A percentile compares a stretch with the other conserved stretches of the same genome.
phyloP scores from a whole-genome alignment of 2,113 vertebrate species.

The Datnioides undecimradiatus region DNA sequence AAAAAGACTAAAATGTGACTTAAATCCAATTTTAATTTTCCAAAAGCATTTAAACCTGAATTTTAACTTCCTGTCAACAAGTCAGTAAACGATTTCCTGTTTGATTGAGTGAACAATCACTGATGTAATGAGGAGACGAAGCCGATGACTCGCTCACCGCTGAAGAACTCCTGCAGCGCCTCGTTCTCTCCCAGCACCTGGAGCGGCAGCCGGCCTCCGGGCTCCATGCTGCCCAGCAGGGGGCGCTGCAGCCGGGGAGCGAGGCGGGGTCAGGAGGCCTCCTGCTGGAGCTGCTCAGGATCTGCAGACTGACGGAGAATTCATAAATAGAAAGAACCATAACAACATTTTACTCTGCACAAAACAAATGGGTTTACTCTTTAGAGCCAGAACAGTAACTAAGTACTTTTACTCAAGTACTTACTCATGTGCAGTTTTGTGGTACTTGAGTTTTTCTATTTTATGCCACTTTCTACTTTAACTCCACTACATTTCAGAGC shows the following conservation, averaged over 20 bases:
- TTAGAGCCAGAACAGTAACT: too few relatives aligned
- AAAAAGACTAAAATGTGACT: too few relatives aligned
- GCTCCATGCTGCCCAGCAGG: conserved; percentile 67
- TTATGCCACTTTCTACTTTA: too few relatives aligned
- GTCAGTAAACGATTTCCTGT: too few relatives aligned
- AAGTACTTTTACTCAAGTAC: too few relatives aligned
- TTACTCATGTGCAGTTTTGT: too few relatives aligned
- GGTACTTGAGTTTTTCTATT: too few relatives aligned
- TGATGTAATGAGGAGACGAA: background rate
- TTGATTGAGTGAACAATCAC: background rate
- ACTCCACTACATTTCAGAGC: too few relatives aligned
- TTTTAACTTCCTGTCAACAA: too few relatives aligned
- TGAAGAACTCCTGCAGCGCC: conserved; percentile 93
- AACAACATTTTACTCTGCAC: background rate
- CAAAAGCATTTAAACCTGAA: too few relatives aligned
- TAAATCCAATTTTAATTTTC: too few relatives aligned
- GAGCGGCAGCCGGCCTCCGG: conserved; percentile 60
- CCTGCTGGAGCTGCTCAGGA: background rate
- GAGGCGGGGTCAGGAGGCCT: background rate
- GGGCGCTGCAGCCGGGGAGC: background rate
- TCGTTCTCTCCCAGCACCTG: conserved; percentile 93
- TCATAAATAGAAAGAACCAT: background rate
- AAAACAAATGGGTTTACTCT: background rate
- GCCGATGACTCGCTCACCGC: conserved; percentile 86
- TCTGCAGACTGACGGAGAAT: background rate